A percentile compares a stretch with the other conserved stretches of the same genome.
Evolutionary conservation across 2,888 invertebrate genomes (phyloP).

Genomic region (Sympetrum striolatum): DNA sequence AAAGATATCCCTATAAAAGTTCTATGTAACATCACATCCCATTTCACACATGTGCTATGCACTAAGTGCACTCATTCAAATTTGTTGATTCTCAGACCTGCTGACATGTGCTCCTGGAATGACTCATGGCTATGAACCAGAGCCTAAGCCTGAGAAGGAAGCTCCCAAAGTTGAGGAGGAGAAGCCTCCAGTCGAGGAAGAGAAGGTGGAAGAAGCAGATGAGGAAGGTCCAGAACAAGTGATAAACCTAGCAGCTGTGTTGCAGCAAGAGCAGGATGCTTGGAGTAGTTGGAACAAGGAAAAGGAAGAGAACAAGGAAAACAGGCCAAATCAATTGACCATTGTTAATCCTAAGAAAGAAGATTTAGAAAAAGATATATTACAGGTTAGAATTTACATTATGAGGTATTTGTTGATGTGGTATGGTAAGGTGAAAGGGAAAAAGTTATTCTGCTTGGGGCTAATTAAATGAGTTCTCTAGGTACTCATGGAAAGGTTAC

Average conservation of each 20-base stretch:
- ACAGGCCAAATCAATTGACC: background rate
- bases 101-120: constrained; percentile 71
- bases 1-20: no score
- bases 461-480: no score
- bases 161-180: background rate
- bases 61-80: background rate
- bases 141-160: constrained; percentile 38
- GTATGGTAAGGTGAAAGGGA: no score
- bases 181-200: constrained; percentile 45
- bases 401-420: no score
- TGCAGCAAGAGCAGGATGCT: constrained; percentile 68
- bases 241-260: constrained; percentile 68
- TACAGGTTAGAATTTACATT: constrained; percentile 32
- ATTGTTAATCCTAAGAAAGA: constrained; percentile 42
- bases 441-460: no score
- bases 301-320: constrained; percentile 47
- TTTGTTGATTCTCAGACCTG: constrained; percentile 60
- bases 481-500: no score
- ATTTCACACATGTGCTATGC: no score
- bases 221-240: constrained; percentile 53
- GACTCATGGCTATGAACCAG: constrained; percentile 55
- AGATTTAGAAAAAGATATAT: constrained; percentile 48
- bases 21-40: no score
- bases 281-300: constrained; percentile 60
- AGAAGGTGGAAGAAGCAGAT: constrained; percentile 11